These are phyloP conservation scores for Enteromius unitaeniatus DNA, from an alignment of 2,797 vertebrate genomes.

Conservation along the genomic window DNA sequence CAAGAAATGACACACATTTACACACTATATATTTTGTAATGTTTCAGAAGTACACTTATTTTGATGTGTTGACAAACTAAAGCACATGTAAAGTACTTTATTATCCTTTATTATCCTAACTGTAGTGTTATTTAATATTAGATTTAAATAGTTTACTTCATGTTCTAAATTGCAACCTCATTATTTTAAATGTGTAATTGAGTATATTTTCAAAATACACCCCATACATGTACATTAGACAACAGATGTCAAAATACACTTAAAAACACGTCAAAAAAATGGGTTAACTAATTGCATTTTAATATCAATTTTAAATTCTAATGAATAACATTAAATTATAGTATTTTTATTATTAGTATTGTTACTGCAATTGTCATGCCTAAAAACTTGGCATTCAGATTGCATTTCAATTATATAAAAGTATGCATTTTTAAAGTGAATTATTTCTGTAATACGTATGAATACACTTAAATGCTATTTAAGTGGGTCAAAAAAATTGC, in stretches of 20 bases:
- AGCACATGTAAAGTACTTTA: not conserved
- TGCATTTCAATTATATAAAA: not conserved
- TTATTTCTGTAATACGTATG: not conserved
- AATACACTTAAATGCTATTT: not conserved
- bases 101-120: no score
- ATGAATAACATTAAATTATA: not conserved
- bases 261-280: not conserved
- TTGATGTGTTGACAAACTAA: not conserved
- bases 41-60: not conserved
- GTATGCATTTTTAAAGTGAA: not conserved
- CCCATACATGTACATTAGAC: not conserved
- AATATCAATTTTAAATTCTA: not conserved
- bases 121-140: no score
- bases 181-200: not conserved
- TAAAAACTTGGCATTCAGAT: not conserved
- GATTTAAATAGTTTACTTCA: no score
- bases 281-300: not conserved
- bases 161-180: not conserved
- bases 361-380: not conserved
- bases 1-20: no score
- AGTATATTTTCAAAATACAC: not conserved
- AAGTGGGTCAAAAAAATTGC: not conserved
- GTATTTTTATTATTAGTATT: not conserved
- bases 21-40: not conserved
- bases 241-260: not conserved